phyloP scores from a whole-genome alignment of 2,113 vertebrate genomes.

The Rhea pennata region DNA sequence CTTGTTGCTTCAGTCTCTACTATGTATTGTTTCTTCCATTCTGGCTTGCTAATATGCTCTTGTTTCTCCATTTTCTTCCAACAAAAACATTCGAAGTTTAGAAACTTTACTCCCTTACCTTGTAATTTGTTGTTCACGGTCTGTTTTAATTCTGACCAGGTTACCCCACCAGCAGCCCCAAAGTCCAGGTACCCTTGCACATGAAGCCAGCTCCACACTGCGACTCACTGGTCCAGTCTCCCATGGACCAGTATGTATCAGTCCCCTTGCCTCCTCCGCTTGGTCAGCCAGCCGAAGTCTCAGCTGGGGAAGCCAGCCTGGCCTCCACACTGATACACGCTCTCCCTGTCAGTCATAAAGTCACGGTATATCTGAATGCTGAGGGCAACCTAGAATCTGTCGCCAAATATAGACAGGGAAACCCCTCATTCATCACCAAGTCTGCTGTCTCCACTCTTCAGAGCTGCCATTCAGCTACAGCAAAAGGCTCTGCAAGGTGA shows the following conservation, averaged over 20 bases:
- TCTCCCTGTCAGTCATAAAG: neutral
- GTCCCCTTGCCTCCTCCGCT: neutral
- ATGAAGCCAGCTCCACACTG: neutral
- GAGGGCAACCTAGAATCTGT: neutral
- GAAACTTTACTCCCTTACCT: neutral
- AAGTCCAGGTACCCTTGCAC: fast-evolving
- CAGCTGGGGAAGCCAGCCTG: neutral
- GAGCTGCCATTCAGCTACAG: fast-evolving
- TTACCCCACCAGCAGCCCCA: neutral
- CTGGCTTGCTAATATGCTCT: neutral
- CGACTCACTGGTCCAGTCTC: neutral
- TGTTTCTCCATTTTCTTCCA: neutral
- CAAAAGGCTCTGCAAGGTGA: neutral
- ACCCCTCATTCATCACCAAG: neutral
- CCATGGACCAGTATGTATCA: neutral
- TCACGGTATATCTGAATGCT: neutral
- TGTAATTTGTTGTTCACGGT: neutral
- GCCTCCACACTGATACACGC: neutral
- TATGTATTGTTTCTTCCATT: neutral
- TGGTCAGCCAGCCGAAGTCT: neutral
- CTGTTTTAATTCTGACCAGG: neutral
- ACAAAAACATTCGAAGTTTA: neutral
- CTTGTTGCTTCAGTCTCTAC: neutral
- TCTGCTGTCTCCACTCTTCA: neutral
- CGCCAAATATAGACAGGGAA: neutral